A percentile compares a stretch with the other conserved stretches of the same genome.
Conservation (phyloP, 2,888 invertebrate genomes). For the Chironomus riparius region DNA sequence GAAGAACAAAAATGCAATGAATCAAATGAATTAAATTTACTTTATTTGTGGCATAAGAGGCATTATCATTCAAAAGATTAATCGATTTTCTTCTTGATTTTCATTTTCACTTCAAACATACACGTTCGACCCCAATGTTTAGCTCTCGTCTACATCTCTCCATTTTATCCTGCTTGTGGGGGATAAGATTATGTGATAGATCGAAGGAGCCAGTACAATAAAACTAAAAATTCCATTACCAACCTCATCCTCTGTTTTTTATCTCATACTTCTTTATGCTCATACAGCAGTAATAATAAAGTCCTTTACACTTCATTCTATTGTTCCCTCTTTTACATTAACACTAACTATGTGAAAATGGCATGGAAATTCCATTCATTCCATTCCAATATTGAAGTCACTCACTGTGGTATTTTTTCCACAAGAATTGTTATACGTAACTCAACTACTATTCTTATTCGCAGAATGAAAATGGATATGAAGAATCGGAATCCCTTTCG, state of each 20-base stretch:
- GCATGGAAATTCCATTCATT: not conserved
- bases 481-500: constrained; percentile 47
- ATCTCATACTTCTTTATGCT: not conserved
- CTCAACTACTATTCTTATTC: too few relatives aligned
- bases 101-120: not conserved
- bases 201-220: not conserved
- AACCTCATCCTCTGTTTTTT: not conserved
- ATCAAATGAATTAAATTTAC: too few relatives aligned
- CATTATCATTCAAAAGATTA: not conserved
- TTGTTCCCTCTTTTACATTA: not conserved
- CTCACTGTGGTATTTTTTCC: too few relatives aligned
- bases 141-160: not conserved
- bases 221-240: not conserved
- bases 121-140: not conserved
- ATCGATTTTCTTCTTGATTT: not conserved
- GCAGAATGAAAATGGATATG: constrained; percentile 41
- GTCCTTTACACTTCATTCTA: not conserved
- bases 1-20: too few relatives aligned
- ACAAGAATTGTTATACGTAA: too few relatives aligned
- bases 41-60: not conserved
- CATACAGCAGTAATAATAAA: not conserved
- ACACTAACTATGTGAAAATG: not conserved
- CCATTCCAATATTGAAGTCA: too few relatives aligned
- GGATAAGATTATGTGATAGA: not conserved
- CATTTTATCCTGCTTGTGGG: not conserved